A percentile compares a stretch with the other conserved stretches of the same genome.
phyloP scores from a whole-genome alignment of 2,113 vertebrate species.

The Micronycteris hirsuta region DNA sequence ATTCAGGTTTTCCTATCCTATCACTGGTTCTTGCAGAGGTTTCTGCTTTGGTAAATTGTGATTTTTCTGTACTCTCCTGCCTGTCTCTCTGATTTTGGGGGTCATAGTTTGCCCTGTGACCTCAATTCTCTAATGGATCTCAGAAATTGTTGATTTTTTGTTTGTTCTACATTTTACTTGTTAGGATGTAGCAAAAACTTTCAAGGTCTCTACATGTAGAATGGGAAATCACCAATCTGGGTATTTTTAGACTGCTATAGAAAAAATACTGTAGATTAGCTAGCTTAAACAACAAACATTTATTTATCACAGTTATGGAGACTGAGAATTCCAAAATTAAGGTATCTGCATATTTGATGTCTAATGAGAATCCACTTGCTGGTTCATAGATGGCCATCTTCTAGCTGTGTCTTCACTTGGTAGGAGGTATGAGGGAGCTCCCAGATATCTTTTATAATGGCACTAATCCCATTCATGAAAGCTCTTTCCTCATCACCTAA shows the following conservation, averaged over 20 bases:
- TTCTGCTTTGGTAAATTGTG: background rate
- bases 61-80: background rate
- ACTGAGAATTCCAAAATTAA: background rate
- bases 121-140: background rate
- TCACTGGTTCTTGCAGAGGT: background rate
- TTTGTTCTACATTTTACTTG: conserved; percentile 9
- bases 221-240: background rate
- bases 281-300: background rate
- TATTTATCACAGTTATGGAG: background rate
- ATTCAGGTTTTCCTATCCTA: background rate
- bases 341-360: background rate
- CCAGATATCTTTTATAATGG: background rate
- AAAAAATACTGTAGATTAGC: background rate
- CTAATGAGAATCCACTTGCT: background rate
- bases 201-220: background rate
- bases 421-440: background rate
- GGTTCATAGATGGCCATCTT: background rate
- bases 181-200: background rate
- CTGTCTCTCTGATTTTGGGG: background rate
- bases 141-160: background rate
- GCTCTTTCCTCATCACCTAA: background rate
- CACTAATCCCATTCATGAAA: background rate
- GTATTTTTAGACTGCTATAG: background rate
- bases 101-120: background rate
- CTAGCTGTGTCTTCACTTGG: background rate